Conservation (phyloP, 1,140 invertebrate genomes). For the Microplitis demolitor region DNA sequence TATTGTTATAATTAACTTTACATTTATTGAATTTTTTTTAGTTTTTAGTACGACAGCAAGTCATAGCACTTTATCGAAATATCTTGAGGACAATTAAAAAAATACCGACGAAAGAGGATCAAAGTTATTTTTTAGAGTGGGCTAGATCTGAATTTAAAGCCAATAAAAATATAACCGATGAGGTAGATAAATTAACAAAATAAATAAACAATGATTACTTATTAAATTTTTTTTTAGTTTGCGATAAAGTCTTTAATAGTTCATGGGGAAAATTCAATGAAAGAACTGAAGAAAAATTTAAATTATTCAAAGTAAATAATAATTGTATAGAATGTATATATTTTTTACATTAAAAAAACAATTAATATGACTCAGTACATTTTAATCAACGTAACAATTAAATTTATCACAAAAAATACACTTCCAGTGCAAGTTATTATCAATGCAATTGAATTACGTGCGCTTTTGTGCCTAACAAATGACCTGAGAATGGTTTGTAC, state of each 20-base stretch:
- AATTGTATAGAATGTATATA: constrained; percentile 10
- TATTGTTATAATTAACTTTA: too few relatives aligned
- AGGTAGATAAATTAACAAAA: constrained; percentile 50
- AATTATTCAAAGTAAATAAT: constrained; percentile 50
- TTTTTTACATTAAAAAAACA: constrained; percentile 14
- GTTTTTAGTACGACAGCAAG: constrained; percentile 78
- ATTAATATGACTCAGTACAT: constrained; percentile 38
- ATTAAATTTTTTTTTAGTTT: constrained; percentile 40
- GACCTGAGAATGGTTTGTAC: constrained; percentile 63
- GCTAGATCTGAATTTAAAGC: constrained; percentile 71
- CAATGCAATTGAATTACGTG: constrained; percentile 60
- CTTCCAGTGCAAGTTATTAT: constrained; percentile 64
- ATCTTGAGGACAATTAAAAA: constrained; percentile 71
- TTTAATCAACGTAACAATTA: constrained; percentile 49
- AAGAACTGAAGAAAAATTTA: constrained; percentile 70
- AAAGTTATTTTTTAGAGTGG: constrained; percentile 72
- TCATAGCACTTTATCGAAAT: constrained; percentile 75
- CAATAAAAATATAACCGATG: constrained; percentile 71
- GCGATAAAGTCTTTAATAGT: constrained; percentile 74
- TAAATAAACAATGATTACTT: not conserved
- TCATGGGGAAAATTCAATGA: constrained; percentile 70
- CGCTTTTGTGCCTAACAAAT: constrained; percentile 55
- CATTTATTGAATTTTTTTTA: constrained; percentile 41
- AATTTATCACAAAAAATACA: constrained; percentile 57
- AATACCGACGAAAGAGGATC: constrained; percentile 69